These are phyloP conservation scores for Drosophila fulvimacula DNA, from an alignment of 2,888 invertebrate species.

Conservation along the genomic window DNA sequence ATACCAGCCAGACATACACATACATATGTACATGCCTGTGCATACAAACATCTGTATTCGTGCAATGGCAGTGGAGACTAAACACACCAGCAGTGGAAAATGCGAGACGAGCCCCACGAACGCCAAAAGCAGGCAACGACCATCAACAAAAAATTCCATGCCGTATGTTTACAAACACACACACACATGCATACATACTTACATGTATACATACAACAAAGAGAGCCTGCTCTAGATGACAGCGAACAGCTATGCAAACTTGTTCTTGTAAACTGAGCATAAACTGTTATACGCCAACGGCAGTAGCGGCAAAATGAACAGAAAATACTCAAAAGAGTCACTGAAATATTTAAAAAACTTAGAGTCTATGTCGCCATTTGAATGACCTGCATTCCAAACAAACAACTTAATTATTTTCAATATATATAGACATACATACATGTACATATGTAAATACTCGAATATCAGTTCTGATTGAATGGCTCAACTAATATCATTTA, in stretches of 20 bases:
- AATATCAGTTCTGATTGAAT: neutral
- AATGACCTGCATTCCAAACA: conserved; percentile 21
- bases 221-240: conserved; percentile 11
- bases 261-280: conserved; percentile 34
- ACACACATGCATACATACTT: neutral
- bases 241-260: conserved; percentile 43
- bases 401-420: neutral
- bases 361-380: conserved; percentile 11
- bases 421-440: too few relatives aligned
- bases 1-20: neutral
- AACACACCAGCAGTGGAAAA: conserved; percentile 24
- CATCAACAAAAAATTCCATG: conserved; percentile 24
- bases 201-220: conserved; percentile 4
- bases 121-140: conserved; percentile 28
- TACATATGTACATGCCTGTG: neutral
- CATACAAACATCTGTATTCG: conserved; percentile 1
- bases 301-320: conserved; percentile 30
- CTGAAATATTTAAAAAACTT: conserved; percentile 8
- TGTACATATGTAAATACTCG: too few relatives aligned
- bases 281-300: conserved; percentile 54
- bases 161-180: neutral
- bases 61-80: conserved; percentile 19
- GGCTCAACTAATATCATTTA: neutral
- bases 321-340: conserved; percentile 30
- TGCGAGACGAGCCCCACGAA: conserved; percentile 72